Base-by-base conservation (phyloP, 2,113 vertebrate species). In the Dendrocopos noguchii region DNA sequence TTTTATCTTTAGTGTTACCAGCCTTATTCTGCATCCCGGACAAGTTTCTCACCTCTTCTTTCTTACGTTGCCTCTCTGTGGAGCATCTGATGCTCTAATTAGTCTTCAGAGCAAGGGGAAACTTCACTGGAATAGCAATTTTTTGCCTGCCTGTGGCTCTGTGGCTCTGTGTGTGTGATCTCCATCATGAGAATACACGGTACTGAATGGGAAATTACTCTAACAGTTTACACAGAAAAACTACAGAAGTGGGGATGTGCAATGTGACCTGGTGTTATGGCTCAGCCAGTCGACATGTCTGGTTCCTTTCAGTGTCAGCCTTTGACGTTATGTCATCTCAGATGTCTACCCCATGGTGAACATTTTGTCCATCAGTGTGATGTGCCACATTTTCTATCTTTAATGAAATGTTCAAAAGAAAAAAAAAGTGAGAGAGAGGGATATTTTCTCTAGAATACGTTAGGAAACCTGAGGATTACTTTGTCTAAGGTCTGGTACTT, bases 391-490 rank as follows among this genome's bases (percentile, higher is more conserved):
- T 77, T 90, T 50, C 18, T 91, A 21, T 67, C 28, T 46, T 44
- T 77, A 36, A 76, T 70, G 14, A 57, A 87, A 27, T 55, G 3
- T 53, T 74, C 12, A 50, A 22, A 50, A 50, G 12, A 50, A 12
- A 24, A 22, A 22, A 12, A 24, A 10, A 12, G 36, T 71, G 72
- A 73, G 63, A 29, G 0, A 61, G 44, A 28, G 34, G 80, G 4
- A 19, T 55, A 50, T 71, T 55, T 2, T 67, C 10, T 92, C 17
- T 27, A 47, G 8, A 61, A 34, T 25, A 71, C 28, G 57, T 31
- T 24, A 53, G 22, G 36, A 82, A 77, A 80, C 47, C 4, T 0
- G 0, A 21, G 19, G 2, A 22, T 67, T 87, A 29, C 55, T 22
- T 46, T 71, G 11, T 24, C n/a, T 66, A 7, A 7, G 59, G 7